phyloP scores from a whole-genome alignment of 2,113 vertebrate genomes.

The Ictidomys tridecemlineatus region DNA sequence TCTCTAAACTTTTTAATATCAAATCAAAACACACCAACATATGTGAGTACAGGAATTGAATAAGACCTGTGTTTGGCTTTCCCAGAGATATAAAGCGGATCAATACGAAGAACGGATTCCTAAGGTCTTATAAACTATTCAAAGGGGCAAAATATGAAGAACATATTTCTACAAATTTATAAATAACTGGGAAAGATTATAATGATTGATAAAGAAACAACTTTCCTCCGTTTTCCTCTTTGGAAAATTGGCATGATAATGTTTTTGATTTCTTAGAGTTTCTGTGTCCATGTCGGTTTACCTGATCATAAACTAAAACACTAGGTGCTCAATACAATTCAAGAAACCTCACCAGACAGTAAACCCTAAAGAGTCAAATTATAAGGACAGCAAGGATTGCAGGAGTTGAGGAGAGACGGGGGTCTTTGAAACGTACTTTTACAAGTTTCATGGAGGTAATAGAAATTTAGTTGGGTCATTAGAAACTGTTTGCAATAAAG shows the following conservation, averaged over 20 bases:
- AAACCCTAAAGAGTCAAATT: background rate
- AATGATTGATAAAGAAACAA: background rate
- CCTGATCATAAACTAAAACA: background rate
- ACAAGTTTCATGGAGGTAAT: background rate
- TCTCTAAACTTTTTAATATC: slow-evolving; percentile 60
- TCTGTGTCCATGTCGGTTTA: background rate
- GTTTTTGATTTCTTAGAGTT: slow-evolving; percentile 10
- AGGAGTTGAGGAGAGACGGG: background rate
- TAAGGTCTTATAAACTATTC: background rate
- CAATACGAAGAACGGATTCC: accelerated
- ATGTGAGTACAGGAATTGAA: background rate
- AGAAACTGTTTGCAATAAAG: background rate
- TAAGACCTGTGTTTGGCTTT: background rate
- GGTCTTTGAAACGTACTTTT: accelerated
- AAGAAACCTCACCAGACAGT: background rate
- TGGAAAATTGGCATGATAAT: background rate
- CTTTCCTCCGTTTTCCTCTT: background rate
- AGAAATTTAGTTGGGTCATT: background rate
- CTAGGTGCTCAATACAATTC: background rate
- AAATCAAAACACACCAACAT: slow-evolving; percentile 18
- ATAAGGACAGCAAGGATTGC: background rate
- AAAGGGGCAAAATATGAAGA: background rate
- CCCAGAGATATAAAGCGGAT: background rate
- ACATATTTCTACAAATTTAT: background rate
- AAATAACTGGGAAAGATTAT: background rate